Base-by-base conservation (phyloP, 1,140 invertebrate species). In the Homalodisca vitripennis region DNA sequence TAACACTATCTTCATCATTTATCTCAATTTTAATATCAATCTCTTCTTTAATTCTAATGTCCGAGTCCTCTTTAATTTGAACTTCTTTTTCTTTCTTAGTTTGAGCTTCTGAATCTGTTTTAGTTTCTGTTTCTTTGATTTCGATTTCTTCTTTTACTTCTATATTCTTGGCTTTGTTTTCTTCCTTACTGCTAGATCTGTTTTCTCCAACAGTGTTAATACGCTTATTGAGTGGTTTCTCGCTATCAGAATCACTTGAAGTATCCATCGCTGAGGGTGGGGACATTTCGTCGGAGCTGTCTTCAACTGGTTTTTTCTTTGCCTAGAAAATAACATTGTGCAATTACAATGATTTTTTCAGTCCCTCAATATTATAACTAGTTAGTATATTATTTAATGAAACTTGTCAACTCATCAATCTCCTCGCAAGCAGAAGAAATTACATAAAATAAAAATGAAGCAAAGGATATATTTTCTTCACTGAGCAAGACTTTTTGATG, bases 261-360 rank as follows among this genome's bases (percentile, higher is more conserved):
- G 55, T 27, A 10, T 67, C 66, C 22, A 57, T 53, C 24, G 66
- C 17, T 10, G 66, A 55, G 31, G 66, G 34, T 24, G 66, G 66
- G 1, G 66, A 67, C 51, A 67, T 55, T 64, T 69, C 60, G 41
- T 69, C 67, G 1, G 32, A 62, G n/a, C 34, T 55, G 34, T 69
- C 31, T 65, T 67, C 41, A 51, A 30, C 47, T 64, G 60, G 26
- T 29, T 46, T 60, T 47, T 60, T 62, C 22, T 57, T 47, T 46
- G 17, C 47, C 51, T 67, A 32, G 55, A 55, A 55, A 24, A 48
- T 22, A 24, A 66, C n/a, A n/a, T n/a, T n/a, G n/a, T n/a, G n/a
- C n/a, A n/a, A n/a, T 1, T 12, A 26, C 1, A 26, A 3, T 60
- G 3, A 22, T 17, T 27, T 60, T 26, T 60, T 20, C 2, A 12